A percentile compares a stretch with the other conserved stretches of the same genome.
Evolutionary conservation across 2,888 invertebrate genomes (phyloP).

Genomic region (Sphaerophoria rueppellii): DNA sequence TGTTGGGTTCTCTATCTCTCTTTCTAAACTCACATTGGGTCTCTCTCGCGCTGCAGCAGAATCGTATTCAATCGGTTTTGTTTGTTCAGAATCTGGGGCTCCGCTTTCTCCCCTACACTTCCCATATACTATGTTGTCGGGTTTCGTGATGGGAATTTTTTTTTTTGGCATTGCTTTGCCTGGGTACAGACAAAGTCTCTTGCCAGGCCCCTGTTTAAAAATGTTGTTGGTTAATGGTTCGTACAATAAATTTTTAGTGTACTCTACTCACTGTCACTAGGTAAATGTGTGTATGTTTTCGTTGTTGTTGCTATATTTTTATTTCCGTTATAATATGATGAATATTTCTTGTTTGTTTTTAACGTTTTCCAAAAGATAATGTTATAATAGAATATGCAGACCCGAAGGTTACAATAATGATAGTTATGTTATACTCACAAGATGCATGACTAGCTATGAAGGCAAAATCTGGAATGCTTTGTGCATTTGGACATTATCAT

Average conservation of each 20-base stretch:
- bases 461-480: too few relatives aligned
- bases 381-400: too few relatives aligned
- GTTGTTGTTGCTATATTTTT: slow-evolving; percentile 62
- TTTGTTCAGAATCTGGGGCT: slow-evolving; percentile 42
- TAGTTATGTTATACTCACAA: too few relatives aligned
- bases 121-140: slow-evolving; percentile 51
- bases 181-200: slow-evolving; percentile 74
- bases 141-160: slow-evolving; percentile 69
- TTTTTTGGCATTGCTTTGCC: slow-evolving; percentile 66
- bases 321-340: slow-evolving; percentile 6
- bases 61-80: slow-evolving; percentile 1
- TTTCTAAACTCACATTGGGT: not conserved
- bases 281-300: not conserved
- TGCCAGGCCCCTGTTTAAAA: slow-evolving; percentile 72
- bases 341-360: too few relatives aligned
- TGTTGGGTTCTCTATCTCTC: slow-evolving; percentile 30
- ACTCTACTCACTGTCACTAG: slow-evolving; percentile 26
- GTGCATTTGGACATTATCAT: too few relatives aligned
- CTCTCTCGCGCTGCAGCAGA: not conserved
- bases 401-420: too few relatives aligned
- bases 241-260: slow-evolving; percentile 63
- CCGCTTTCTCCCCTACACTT: slow-evolving; percentile 40
- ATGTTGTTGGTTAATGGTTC: slow-evolving; percentile 73
- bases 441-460: too few relatives aligned
- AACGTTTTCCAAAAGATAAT: too few relatives aligned